phyloP scores from a whole-genome alignment of 2,113 vertebrate species.

The Archocentrus centrarchus region DNA sequence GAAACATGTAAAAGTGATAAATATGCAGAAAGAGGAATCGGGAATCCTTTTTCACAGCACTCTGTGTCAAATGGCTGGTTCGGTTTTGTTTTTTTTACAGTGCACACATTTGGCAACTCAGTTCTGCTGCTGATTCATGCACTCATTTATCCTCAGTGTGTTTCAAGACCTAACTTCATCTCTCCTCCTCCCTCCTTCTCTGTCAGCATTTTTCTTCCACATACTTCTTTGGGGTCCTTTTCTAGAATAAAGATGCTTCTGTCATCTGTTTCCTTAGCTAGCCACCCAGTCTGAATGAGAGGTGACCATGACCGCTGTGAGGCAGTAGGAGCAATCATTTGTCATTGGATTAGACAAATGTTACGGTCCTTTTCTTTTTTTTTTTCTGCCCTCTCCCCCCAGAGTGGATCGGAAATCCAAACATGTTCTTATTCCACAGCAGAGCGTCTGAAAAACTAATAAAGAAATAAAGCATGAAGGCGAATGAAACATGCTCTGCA shows the following conservation, averaged over 20 bases:
- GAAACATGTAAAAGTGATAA: background rate
- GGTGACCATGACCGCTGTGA: background rate
- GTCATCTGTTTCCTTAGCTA: conserved; percentile 12
- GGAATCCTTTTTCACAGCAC: background rate
- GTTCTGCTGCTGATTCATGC: background rate
- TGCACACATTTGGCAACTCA: background rate
- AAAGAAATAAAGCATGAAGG: background rate
- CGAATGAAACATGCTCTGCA: background rate
- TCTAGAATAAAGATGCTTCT: conserved; percentile 3
- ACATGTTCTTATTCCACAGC: background rate
- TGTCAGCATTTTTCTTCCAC: conserved; percentile 20
- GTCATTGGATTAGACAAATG: conserved; percentile 13
- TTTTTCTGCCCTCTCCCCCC: background rate
- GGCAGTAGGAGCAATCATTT: conserved; percentile 9
- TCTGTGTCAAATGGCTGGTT: background rate
- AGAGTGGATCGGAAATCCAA: background rate
- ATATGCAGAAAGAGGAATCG: background rate
- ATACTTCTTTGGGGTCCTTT: background rate
- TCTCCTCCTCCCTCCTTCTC: background rate
- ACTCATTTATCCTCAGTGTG: background rate
- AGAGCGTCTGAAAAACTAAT: background rate
- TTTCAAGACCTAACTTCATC: conserved; percentile 1
- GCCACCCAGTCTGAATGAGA: conserved; percentile 1
- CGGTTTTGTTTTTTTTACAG: background rate
- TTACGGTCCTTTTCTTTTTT: background rate